Conservation (phyloP, 2,888 invertebrate genomes). For the Lepas anatifera region DNA sequence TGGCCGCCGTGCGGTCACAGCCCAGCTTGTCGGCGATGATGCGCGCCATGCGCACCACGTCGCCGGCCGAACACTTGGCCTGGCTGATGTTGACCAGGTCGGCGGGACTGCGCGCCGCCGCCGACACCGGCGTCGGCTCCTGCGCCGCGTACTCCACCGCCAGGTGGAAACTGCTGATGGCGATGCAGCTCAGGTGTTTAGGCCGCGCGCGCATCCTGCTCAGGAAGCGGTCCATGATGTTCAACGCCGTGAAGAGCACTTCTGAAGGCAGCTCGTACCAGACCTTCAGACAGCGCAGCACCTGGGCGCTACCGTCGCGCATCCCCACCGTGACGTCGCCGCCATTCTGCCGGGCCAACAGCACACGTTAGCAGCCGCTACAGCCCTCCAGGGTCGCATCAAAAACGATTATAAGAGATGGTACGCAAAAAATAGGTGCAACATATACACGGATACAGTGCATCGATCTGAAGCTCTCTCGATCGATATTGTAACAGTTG, state of each 20-base stretch:
- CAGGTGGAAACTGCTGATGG: constrained; percentile 71
- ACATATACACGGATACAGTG: too few relatives aligned
- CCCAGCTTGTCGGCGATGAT: constrained; percentile 66
- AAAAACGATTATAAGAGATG: too few relatives aligned
- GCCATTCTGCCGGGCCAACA: constrained; percentile 41
- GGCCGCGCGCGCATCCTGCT: constrained; percentile 63
- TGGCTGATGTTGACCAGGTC: constrained; percentile 56
- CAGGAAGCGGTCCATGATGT: constrained; percentile 66
- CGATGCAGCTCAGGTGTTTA: constrained; percentile 77
- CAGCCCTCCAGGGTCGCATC: too few relatives aligned
- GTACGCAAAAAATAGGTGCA: too few relatives aligned
- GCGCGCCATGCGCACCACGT: constrained; percentile 72
- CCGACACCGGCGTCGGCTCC: constrained; percentile 31
- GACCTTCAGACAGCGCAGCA: constrained; percentile 65
- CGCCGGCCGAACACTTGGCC: constrained; percentile 71
- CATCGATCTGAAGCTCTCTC: too few relatives aligned
- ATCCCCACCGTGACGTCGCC: constrained; percentile 60
- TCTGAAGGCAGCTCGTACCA: constrained; percentile 73
- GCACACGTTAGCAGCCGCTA: neutral
- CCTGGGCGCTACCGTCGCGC: constrained; percentile 67
- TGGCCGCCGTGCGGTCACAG: constrained; percentile 41
- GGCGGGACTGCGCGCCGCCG: constrained; percentile 31
- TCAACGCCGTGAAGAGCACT: constrained; percentile 62
- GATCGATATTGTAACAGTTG: too few relatives aligned
- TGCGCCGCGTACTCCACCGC: constrained; percentile 58